These are phyloP conservation scores for Montipora efflorescens DNA, from an alignment of 64 coral and sea anemone species.

Conservation along the genomic window DNA sequence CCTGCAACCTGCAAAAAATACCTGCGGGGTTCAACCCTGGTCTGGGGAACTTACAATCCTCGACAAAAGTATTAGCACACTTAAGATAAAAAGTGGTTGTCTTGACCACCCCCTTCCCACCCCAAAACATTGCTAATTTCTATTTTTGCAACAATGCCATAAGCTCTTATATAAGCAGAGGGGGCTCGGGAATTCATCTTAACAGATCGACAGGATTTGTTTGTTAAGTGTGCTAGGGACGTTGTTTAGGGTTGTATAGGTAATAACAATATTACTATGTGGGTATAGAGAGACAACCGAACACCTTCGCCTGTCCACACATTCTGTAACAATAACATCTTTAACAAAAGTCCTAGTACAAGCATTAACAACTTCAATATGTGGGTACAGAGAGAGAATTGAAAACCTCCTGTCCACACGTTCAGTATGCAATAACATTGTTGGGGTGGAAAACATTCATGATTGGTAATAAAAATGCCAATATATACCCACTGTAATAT, in stretches of 20 bases:
- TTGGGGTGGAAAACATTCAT: background rate
- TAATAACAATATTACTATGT: constrained; percentile 21
- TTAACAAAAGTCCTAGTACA: constrained; percentile 1
- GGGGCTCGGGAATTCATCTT: constrained; percentile 1
- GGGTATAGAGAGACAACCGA: constrained; percentile 2
- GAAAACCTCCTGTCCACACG: constrained; percentile 2
- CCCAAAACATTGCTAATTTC: constrained; percentile 23
- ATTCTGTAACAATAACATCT: constrained; percentile 15
- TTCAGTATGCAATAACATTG: background rate
- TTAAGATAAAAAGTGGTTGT: constrained; percentile 63
- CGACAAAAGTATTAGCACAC: constrained; percentile 48
- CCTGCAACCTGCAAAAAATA: too few relatives aligned
- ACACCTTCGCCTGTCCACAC: constrained; percentile 1
- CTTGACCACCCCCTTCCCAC: constrained; percentile 25
- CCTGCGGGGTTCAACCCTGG: background rate
- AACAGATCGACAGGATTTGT: constrained; percentile 21
- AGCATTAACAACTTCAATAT: constrained; percentile 3
- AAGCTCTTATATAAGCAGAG: background rate
- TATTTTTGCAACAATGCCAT: constrained; percentile 21
- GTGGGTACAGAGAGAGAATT: constrained; percentile 5
- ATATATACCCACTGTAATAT: background rate
- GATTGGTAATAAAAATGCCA: background rate
- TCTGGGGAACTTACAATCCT: constrained; percentile 48
- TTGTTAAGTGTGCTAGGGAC: constrained; percentile 17
- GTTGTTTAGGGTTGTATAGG: background rate